These are phyloP conservation scores for Cephus spinipes DNA, from an alignment of 2,888 invertebrate species.

Conservation along the genomic window DNA sequence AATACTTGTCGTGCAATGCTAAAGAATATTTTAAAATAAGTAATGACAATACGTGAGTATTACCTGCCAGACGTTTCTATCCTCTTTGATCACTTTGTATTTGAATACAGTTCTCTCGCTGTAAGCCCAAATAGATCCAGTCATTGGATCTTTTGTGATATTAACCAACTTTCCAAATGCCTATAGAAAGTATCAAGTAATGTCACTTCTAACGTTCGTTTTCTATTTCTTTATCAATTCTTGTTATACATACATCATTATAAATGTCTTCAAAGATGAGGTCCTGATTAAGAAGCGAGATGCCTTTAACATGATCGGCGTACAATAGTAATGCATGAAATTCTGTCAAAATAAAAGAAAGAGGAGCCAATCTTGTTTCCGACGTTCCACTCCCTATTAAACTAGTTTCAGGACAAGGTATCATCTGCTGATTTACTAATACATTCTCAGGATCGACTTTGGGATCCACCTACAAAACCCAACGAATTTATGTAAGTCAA, in stretches of 20 bases:
- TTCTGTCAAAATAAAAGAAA: slow-evolving; percentile 87
- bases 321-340: slow-evolving; percentile 91
- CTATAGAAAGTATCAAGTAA: slow-evolving; percentile 48
- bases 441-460: slow-evolving; percentile 60
- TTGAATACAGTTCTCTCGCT: slow-evolving; percentile 88
- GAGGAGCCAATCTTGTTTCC: slow-evolving; percentile 68
- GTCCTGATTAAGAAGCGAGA: slow-evolving; percentile 88
- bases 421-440: slow-evolving; percentile 56
- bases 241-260: slow-evolving; percentile 69
- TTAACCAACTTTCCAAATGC: slow-evolving; percentile 83
- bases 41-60: neutral
- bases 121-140: slow-evolving; percentile 86
- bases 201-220: neutral
- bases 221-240: neutral
- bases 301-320: slow-evolving; percentile 83
- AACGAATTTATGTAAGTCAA: neutral
- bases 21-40: slow-evolving; percentile 6
- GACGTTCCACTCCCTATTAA: slow-evolving; percentile 47
- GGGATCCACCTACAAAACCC: slow-evolving; percentile 52
- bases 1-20: slow-evolving; percentile 24
- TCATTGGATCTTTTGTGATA: slow-evolving; percentile 83
- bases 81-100: slow-evolving; percentile 86
- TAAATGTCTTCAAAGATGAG: slow-evolving; percentile 88
- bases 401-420: slow-evolving; percentile 59
- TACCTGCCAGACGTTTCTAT: slow-evolving; percentile 85